phyloP scores from a whole-genome alignment of 2,113 vertebrate genomes.

The Pholis gunnellus region DNA sequence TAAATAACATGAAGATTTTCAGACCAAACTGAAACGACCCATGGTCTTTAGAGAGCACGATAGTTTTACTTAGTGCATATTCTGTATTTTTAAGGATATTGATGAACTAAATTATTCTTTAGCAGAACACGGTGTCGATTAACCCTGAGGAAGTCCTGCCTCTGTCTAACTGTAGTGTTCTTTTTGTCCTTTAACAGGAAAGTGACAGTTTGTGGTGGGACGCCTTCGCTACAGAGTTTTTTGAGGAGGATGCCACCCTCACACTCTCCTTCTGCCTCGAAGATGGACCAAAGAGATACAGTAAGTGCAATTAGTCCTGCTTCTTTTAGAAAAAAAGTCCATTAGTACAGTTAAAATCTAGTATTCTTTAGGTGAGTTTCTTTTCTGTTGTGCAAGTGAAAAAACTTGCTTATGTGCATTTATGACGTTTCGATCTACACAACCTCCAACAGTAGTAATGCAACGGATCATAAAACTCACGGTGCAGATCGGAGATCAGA shows the following conservation, averaged over 20 bases:
- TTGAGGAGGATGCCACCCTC: conserved; percentile 98
- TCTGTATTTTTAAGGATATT: neutral
- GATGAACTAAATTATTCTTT: neutral
- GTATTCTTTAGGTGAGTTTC: neutral
- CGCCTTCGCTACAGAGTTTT: conserved; percentile 98
- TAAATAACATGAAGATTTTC: conserved; percentile 52
- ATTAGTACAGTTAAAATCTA: neutral
- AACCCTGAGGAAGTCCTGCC: neutral
- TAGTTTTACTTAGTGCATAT: neutral
- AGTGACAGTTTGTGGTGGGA: conserved; percentile 99
- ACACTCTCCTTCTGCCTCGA: conserved; percentile 99
- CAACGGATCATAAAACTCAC: too few species aligned
- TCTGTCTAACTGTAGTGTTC: neutral
- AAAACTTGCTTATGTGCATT: neutral
- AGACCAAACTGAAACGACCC: conserved; percentile 18
- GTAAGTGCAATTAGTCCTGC: conserved; percentile 81
- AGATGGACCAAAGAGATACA: conserved; percentile 99
- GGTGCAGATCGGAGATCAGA: too few species aligned
- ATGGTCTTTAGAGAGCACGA: neutral
- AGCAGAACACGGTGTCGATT: neutral
- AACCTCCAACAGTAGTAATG: neutral
- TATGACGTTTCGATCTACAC: neutral
- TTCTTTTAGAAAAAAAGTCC: neutral
- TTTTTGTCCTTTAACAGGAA: conserved; percentile 84
- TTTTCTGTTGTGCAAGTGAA: neutral